Evolutionary conservation across 2,113 vertebrate species (phyloP).

Genomic region (Balaeniceps rex): DNA sequence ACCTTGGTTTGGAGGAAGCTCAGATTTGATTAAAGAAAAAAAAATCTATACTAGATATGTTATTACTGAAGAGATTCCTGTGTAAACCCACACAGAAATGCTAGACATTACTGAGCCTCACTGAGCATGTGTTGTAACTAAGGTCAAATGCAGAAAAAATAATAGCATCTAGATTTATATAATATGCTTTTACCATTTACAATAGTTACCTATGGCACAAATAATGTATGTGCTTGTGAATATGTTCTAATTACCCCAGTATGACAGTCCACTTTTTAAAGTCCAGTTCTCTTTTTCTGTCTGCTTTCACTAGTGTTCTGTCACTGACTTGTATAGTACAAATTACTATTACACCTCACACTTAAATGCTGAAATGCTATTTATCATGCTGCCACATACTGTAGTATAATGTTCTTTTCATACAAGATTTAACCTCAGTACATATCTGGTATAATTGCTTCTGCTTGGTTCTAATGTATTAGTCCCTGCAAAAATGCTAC

Average conservation of each 20-base stretch:
- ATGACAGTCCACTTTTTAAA: not conserved
- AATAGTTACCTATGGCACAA: not conserved
- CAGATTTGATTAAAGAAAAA: not conserved
- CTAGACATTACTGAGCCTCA: not conserved
- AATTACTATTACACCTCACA: not conserved
- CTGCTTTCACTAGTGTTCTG: not conserved
- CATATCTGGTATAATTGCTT: not conserved
- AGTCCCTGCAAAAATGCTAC: not conserved
- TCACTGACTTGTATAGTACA: not conserved
- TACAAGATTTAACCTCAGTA: not conserved
- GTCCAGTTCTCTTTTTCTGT: not conserved
- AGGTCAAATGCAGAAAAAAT: not conserved
- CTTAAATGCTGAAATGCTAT: not conserved
- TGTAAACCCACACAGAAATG: not conserved
- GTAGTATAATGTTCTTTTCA: not conserved
- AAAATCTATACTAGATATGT: not conserved
- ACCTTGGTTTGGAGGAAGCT: not conserved
- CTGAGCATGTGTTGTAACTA: not conserved
- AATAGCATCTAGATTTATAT: not conserved
- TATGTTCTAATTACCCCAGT: not conserved
- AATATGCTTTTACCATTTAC: not conserved
- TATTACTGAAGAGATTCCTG: not conserved
- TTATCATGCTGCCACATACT: not conserved
- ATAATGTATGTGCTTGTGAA: not conserved
- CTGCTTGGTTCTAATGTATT: not conserved